Evolutionary conservation across 53 echinoderm and acorn worm species (phyloP).

Genomic region (Zoroaster sp.): DNA sequence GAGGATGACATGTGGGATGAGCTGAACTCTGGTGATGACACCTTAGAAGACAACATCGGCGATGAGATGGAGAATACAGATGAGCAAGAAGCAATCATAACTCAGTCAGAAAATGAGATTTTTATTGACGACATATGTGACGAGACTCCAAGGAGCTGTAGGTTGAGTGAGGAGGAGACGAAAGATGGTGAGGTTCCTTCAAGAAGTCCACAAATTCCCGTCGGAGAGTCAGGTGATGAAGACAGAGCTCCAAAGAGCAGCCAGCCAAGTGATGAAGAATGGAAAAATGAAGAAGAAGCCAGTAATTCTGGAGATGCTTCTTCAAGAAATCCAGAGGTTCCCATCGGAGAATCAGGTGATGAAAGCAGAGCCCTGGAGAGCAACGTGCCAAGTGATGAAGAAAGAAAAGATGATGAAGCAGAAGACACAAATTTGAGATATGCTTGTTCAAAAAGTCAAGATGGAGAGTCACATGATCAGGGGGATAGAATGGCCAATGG

Average conservation of each 20-base stretch:
- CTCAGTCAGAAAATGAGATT: neutral
- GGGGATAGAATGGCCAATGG: too few relatives aligned
- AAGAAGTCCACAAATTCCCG: neutral
- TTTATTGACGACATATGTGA: neutral
- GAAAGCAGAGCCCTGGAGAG: neutral
- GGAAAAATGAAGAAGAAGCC: neutral
- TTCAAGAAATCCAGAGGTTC: neutral
- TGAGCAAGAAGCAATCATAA: neutral
- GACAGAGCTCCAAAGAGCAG: neutral
- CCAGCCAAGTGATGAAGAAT: neutral
- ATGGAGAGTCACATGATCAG: too few relatives aligned
- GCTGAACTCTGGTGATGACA: conserved; percentile 56
- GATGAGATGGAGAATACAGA: conserved; percentile 1
- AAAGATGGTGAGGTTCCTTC: neutral
- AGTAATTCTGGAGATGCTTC: neutral
- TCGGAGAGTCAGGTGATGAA: conserved; percentile 3
- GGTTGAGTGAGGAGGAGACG: neutral
- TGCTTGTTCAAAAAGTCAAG: neutral
- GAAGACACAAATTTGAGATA: neutral
- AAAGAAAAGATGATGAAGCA: neutral
- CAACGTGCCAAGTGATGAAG: neutral
- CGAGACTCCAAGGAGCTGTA: neutral
- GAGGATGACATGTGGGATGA: conserved; percentile 74
- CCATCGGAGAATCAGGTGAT: neutral
- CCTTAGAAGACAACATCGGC: conserved; percentile 55